Evolutionary conservation across 2,797 vertebrate genomes (phyloP).

Genomic region (Pseudomugil tenellus): DNA sequence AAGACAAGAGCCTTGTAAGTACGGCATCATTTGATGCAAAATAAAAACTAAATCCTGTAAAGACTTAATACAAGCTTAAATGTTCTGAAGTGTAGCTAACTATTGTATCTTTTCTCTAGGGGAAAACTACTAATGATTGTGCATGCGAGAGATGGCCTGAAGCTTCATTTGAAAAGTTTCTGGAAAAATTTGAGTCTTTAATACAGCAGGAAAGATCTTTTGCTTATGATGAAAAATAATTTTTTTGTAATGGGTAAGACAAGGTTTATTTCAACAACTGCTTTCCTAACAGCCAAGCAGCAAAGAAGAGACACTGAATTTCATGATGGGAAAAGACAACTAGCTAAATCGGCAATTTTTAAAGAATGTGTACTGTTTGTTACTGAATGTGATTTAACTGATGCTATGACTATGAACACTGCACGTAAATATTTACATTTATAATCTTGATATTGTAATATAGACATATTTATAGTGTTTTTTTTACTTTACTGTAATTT

Average conservation of each 20-base stretch:
- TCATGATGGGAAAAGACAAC: background rate
- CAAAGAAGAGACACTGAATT: background rate
- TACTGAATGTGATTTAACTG: background rate
- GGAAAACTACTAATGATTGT: background rate
- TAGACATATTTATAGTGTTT: background rate
- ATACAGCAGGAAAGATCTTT: rapidly evolving
- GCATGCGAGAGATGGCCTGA: slow-evolving; percentile 10
- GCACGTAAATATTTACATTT: slow-evolving; percentile 23
- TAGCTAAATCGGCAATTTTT: background rate
- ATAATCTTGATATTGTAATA: slow-evolving; percentile 12
- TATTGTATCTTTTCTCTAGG: slow-evolving; percentile 21
- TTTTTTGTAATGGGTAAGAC: background rate
- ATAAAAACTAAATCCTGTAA: background rate
- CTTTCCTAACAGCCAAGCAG: background rate
- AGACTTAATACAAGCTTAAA: background rate
- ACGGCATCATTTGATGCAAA: background rate
- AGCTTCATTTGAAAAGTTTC: rapidly evolving
- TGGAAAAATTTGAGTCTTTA: rapidly evolving
- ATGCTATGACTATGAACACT: slow-evolving; percentile 42
- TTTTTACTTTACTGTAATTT: background rate
- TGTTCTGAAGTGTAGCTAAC: background rate
- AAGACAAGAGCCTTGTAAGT: slow-evolving; percentile 27
- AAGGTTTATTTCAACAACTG: background rate
- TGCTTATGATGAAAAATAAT: rapidly evolving
- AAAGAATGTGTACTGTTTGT: slow-evolving; percentile 1